Evolutionary conservation across 2,797 vertebrate species (phyloP), one percentile per base, ranked within the genome.

Genomic region (Sebastes taczanowskii): DNA sequence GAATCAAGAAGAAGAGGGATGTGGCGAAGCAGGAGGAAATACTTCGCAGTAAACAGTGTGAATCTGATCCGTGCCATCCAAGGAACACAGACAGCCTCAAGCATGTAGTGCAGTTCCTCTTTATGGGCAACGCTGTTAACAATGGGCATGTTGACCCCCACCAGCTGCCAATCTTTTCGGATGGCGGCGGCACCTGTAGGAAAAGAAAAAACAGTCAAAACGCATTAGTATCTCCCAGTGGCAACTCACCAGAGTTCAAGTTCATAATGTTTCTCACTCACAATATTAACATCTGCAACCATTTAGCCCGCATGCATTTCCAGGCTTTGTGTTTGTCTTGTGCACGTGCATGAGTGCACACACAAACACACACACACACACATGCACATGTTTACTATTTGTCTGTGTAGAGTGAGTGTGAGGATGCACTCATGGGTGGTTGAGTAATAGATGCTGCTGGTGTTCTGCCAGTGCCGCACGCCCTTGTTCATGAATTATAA

Each of bases 401-500:
- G 75, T 88, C 77, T 86, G 71, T 65, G 81, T 77, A 68, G 62
- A 82, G 82, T 68, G 32, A 77, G 74, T 74, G 74, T 66, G 86
- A 81, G 76, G 64, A 78, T 81, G 82, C 79, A 88, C 88, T 92
- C 83, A 89, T 77, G 92, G 87, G 87, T 88, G 90, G 88, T 83
- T 95, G 92, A 95, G 91, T 94, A 94, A 95, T 95, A 88, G 93
- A 89, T 73, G 89, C 91, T 94, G 93, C 91, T 94, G 94, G 92
- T 94, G 80, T 82, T 90, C 83, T 94, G 95, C 95, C 95, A 95
- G 90, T 86, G 83, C 89, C 11, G 56, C 86, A 84, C 81, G 58
- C 90, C 88, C 90, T 90, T 88, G 88, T 92, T 95, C 94, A 95
- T 96, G 94, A 96, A 95, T 95, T 95, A 96, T 94, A 92, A 90